Percentiles rank a stretch among this genome's conserved stretches.
phyloP scores from a whole-genome alignment of 2,888 invertebrate genomes.

The Callinectes sapidus region DNA sequence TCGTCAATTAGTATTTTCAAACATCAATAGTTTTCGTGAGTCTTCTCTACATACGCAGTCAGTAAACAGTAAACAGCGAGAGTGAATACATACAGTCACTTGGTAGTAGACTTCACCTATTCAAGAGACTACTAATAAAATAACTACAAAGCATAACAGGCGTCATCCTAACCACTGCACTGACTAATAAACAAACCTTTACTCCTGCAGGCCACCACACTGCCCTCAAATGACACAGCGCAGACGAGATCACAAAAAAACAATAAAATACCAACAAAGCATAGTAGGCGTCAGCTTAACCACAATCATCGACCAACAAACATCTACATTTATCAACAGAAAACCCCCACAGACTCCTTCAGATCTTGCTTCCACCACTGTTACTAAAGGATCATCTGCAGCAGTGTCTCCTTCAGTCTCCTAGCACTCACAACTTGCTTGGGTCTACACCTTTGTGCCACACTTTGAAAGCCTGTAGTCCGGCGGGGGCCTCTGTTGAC shows the following conservation, averaged over 20 bases:
- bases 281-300: neutral
- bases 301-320: neutral
- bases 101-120: neutral
- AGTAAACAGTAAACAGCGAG: neutral
- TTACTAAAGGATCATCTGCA: neutral
- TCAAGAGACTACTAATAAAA: neutral
- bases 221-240: neutral
- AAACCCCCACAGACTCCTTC: neutral
- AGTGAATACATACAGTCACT: neutral
- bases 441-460: conserved; percentile 14
- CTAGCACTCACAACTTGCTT: neutral
- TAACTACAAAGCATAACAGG: neutral
- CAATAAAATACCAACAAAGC: neutral
- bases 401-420: neutral
- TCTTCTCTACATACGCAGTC: neutral
- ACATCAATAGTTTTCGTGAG: neutral
- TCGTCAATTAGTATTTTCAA: neutral
- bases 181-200: neutral
- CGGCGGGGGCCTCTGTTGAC: neutral
- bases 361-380: no score
- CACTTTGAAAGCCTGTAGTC: neutral
- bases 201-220: neutral
- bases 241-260: no score
- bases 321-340: neutral
- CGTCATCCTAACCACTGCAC: no score